Percentiles rank a stretch among this genome's conserved stretches.
phyloP scores from a whole-genome alignment of 2,888 invertebrate genomes.

The Ophion slaviceki region DNA sequence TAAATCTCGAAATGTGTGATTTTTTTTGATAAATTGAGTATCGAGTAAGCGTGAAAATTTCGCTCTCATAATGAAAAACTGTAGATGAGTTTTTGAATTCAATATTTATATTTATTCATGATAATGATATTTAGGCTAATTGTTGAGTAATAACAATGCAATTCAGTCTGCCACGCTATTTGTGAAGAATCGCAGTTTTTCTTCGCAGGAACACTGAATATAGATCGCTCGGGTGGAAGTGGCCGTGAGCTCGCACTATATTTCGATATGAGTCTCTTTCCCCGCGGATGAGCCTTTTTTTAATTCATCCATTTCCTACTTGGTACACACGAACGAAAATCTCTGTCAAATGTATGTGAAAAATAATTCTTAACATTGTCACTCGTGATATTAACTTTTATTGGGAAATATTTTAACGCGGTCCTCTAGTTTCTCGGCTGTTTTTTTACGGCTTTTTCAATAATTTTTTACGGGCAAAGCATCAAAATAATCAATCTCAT shows the following conservation, averaged over 20 bases:
- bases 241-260: neutral
- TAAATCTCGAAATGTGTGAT: too few species aligned
- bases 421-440: too few species aligned
- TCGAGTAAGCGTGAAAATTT: too few species aligned
- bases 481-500: too few species aligned
- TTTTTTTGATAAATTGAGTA: too few species aligned
- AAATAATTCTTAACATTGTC: too few species aligned
- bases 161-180: neutral
- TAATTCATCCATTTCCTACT: neutral
- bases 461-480: too few species aligned
- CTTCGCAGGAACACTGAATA: slow-evolving; percentile 18
- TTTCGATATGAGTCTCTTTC: slow-evolving; percentile 5
- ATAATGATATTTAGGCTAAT: neutral
- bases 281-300: neutral
- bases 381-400: too few species aligned
- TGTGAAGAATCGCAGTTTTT: slow-evolving; percentile 13
- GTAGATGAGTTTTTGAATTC: neutral
- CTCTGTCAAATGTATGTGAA: neutral
- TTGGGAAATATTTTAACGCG: too few species aligned
- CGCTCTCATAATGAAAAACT: neutral
- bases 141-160: neutral
- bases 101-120: neutral
- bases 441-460: too few species aligned
- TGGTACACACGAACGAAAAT: neutral
- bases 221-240: slow-evolving; percentile 15